Conservation (phyloP, 2,797 vertebrate species). For the Trachurus trachurus region DNA sequence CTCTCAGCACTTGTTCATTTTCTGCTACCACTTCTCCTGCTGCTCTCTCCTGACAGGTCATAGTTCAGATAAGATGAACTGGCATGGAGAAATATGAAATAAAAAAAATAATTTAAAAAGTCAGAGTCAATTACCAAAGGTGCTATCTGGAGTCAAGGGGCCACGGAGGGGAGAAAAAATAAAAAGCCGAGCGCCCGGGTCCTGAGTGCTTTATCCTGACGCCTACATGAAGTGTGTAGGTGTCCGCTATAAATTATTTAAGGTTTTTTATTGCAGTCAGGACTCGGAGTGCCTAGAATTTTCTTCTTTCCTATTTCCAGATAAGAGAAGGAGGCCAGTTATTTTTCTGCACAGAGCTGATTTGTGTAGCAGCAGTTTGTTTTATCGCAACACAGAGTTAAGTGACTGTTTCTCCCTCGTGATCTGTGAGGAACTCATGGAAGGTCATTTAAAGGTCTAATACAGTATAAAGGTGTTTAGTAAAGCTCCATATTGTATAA, state of each 20-base stretch:
- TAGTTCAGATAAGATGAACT: neutral
- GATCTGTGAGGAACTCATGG: too few species aligned
- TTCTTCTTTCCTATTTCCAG: slow-evolving; percentile 1
- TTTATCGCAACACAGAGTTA: too few species aligned
- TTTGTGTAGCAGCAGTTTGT: too few species aligned
- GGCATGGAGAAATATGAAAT: neutral
- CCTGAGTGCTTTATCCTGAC: slow-evolving; percentile 29
- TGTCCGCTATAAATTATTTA: slow-evolving; percentile 42
- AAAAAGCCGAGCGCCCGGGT: neutral
- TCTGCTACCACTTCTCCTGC: neutral
- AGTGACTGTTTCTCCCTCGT: too few species aligned
- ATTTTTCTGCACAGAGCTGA: too few species aligned
- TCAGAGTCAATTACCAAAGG: neutral
- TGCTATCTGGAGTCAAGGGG: slow-evolving; percentile 7
- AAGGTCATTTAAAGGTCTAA: too few species aligned
- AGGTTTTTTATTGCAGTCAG: slow-evolving; percentile 8
- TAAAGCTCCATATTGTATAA: too few species aligned
- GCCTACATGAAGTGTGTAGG: slow-evolving; percentile 22
- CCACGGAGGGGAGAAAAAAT: neutral
- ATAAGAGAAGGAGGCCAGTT: neutral
- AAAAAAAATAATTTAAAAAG: neutral
- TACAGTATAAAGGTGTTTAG: too few species aligned
- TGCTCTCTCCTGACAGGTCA: neutral
- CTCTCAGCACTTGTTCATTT: neutral
- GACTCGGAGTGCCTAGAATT: neutral